A percentile compares a stretch with the other conserved stretches of the same genome.
Evolutionary conservation across 2,888 invertebrate species (phyloP).

Genomic region (Pachymerium ferrugineum): DNA sequence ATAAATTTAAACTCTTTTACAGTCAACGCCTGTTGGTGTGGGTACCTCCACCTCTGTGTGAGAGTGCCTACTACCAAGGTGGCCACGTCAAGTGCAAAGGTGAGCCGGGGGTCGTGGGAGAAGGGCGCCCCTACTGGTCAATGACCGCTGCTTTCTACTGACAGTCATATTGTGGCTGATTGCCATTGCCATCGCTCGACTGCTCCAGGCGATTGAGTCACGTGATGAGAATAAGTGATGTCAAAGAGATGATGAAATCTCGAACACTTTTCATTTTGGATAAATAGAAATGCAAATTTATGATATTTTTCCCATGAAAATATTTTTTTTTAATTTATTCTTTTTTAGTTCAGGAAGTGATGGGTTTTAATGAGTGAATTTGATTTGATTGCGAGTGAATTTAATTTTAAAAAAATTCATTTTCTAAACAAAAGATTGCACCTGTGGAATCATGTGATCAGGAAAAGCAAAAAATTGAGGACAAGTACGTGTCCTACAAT

Average conservation of each 20-base stretch:
- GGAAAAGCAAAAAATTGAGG: slow-evolving; percentile 12
- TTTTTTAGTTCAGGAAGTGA: no score
- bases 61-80: slow-evolving; percentile 10
- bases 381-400: no score
- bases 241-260: slow-evolving; percentile 8
- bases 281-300: not conserved
- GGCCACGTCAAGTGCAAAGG: slow-evolving; percentile 24
- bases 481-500: slow-evolving; percentile 17
- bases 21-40: not conserved
- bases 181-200: slow-evolving; percentile 8
- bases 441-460: not conserved
- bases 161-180: slow-evolving; percentile 25
- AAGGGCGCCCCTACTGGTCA: slow-evolving; percentile 24
- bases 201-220: slow-evolving; percentile 2
- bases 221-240: slow-evolving; percentile 17
- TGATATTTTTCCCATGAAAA: no score
- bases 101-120: slow-evolving; percentile 27
- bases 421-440: not conserved
- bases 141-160: slow-evolving; percentile 23
- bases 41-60: not conserved
- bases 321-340: not conserved
- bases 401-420: not conserved
- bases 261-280: not conserved
- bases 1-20: not conserved
- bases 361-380: no score